Evolutionary conservation across 1,140 invertebrate species (phyloP), one percentile per base, ranked within the genome.

Genomic region (Apis cerana): DNA sequence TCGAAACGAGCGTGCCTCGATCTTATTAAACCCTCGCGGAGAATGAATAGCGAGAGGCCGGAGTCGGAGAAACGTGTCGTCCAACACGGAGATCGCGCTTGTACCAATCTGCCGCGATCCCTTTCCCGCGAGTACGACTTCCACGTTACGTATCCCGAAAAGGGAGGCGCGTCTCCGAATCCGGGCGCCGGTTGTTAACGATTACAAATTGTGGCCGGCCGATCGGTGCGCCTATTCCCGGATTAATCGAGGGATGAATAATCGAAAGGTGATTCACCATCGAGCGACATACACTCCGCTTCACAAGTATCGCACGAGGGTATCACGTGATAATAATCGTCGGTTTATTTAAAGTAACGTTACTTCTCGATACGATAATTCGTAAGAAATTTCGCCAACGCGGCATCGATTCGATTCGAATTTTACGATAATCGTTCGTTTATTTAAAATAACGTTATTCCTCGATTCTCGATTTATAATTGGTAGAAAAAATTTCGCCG

Each of bases 181-280:
- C 83, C 27, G 82, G 84, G 87, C 85, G 82, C 90, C 27, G 27
- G 27, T 61, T 7, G 90, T 90, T 93, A 94, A 94, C 92, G 92
- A 93, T 93, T 92, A 93, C 90, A 93, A 93, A 93, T 94, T 84
- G 33, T 33, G 91, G 89, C 85, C 85, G 83, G 75, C 88, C 88
- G 91, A 94, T 93, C 90, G 91, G 89, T 89, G 89, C 2, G 33
- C 88, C 90, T 89, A 89, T 92, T 91, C 88, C 86, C 78, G 89
- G 91, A 93, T 93, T 93, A 93, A 93, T 93, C 91, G 88, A 90
- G 88, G 89, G 89, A 94, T 94, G 92, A 93, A 93, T 94, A 92
- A 94, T 93, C 90, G 89, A 92, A 94, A 92, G 91, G 91, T 93
- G 91, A 93, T 91, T 92, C 27, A 27, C 27, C 1, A 91, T 90